Percentiles rank a stretch among this genome's conserved stretches.
Evolutionary conservation across 2,113 vertebrate genomes (phyloP).

Genomic region (Pseudonaja textilis): DNA sequence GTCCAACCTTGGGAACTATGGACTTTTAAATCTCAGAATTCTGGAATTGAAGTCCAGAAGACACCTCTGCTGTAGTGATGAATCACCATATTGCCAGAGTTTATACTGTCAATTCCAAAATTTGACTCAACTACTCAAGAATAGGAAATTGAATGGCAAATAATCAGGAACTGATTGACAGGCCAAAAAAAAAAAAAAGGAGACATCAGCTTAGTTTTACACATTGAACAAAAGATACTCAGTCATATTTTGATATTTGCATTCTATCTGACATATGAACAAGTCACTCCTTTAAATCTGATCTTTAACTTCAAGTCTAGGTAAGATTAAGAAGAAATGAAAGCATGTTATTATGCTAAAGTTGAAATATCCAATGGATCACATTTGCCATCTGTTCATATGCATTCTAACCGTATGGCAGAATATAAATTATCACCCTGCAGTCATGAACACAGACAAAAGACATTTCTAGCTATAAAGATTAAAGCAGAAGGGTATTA

Average conservation of each 20-base stretch:
- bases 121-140: neutral
- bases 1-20: neutral
- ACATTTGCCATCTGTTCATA: conserved; percentile 20
- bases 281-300: neutral
- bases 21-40: neutral
- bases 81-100: conserved; percentile 28
- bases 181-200: neutral
- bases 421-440: neutral
- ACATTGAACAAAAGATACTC: neutral
- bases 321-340: neutral
- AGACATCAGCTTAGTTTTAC: neutral
- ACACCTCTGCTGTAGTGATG: conserved; percentile 21
- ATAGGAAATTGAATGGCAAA: neutral
- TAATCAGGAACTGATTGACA: neutral
- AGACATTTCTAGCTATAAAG: neutral
- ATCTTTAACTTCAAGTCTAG: neutral
- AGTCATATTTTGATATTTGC: neutral
- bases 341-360: neutral
- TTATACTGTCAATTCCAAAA: neutral
- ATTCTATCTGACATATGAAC: neutral
- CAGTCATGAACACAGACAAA: neutral
- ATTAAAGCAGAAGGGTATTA: neutral
- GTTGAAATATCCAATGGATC: neutral
- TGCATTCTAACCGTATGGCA: conserved; percentile 6
- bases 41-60: neutral